Evolutionary conservation across 2,113 vertebrate genomes (phyloP).

Genomic region (Gila orcuttii): DNA sequence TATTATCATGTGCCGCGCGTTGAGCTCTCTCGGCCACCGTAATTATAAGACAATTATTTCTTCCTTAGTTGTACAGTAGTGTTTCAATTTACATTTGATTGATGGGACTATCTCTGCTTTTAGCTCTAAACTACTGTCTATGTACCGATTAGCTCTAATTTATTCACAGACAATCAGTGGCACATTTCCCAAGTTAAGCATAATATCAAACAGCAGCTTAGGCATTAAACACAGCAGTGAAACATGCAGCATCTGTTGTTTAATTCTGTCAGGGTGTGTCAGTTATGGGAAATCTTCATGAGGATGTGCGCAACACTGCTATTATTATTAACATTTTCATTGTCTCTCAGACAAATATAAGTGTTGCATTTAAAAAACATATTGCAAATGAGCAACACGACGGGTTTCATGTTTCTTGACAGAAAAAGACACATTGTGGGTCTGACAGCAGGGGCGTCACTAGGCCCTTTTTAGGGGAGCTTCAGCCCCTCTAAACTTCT

Average conservation of each 20-base stretch:
- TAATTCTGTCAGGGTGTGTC: not conserved
- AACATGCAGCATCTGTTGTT: constrained; percentile 64
- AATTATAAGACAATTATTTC: too few species aligned
- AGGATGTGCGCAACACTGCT: not conserved
- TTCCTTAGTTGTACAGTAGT: too few species aligned
- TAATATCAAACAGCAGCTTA: constrained; percentile 73
- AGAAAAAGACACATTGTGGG: not conserved
- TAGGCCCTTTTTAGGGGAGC: too few species aligned
- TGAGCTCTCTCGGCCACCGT: too few species aligned
- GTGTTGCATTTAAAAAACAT: not conserved
- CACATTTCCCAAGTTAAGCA: constrained; percentile 69
- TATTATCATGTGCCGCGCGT: too few species aligned
- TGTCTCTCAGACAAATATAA: not conserved
- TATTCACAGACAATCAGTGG: constrained; percentile 61
- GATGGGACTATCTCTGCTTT: not conserved
- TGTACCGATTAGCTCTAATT: constrained; percentile 54
- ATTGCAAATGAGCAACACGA: not conserved
- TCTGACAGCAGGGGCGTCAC: too few species aligned
- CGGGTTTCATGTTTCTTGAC: not conserved
- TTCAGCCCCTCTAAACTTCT: too few species aligned
- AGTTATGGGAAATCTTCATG: not conserved
- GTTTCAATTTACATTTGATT: not conserved
- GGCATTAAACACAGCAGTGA: constrained; percentile 48
- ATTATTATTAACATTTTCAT: not conserved
- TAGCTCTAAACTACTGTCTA: not conserved